Base-by-base conservation (phyloP, 2,797 vertebrate genomes). In the Eospalax fontanierii region DNA sequence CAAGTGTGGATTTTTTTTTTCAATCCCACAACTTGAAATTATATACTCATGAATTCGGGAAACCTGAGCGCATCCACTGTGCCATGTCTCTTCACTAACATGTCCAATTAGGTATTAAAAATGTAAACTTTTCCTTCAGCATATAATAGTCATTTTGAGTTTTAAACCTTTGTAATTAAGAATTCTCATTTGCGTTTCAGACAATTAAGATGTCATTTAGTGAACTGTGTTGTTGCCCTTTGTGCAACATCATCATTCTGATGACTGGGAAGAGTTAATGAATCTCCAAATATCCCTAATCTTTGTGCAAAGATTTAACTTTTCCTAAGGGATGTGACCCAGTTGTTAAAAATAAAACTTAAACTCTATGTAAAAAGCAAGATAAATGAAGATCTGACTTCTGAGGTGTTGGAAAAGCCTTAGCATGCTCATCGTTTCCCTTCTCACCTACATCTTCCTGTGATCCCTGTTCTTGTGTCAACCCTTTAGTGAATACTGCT, bases 401-500 rank as follows among this genome's bases (percentile, higher is more conserved):
- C 73, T 33, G 68, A 96, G 74, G 93, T 94, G 94, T 95, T 76
- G 87, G 96, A 95, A 96, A 96, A 95, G 82, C 78, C 95, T 89
- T 93, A 14, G 33, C 24, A 0, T 28, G 65, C 71, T 90, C 91
- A 61, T 88, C 83, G 0, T 96, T 96, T 95, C 68, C 57, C 89
- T 96, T 97, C 95, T 97, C 97, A 97, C 96, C 96, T 95, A 79
- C 79, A 38, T 89, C 84, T 97, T 89, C 92, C 95, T 97, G 95
- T 89, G 96, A 97, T 96, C 88, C 91, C 90, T 86, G 35, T 81
- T 96, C 95, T 86, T 74, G 59, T 95, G 93, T 95, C 95, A 98
- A 93, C 91, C 68, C 24, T 93, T 95, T 87, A 94, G 94, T 95
- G 95, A 97, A 92, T 94, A 78, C 63, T 95, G 95, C 82, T 87